Percentiles rank a stretch among this genome's conserved stretches.
Conservation (phyloP, 2,888 invertebrate genomes). For the Villa cingulata region DNA sequence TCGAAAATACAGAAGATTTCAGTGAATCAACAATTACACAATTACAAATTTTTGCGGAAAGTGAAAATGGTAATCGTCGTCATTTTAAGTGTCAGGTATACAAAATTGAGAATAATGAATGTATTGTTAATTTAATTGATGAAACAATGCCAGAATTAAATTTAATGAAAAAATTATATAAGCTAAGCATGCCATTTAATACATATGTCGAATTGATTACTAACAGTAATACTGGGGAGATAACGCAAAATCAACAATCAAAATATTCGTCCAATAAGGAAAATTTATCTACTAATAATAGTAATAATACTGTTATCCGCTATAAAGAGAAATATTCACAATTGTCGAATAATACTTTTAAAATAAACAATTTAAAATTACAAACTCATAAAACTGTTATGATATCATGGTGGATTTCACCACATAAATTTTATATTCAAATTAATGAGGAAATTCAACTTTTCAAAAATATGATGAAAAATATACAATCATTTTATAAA, state of each 20-base stretch:
- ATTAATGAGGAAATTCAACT: too few species aligned
- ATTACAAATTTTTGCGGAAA: conserved; percentile 56
- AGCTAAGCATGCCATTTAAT: conserved; percentile 33
- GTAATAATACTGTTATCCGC: too few species aligned
- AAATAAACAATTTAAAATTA: conserved; percentile 28
- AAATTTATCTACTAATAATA: too few species aligned
- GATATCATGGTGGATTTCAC: too few species aligned
- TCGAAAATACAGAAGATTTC: conserved; percentile 31
- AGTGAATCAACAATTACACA: conserved; percentile 30
- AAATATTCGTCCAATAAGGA: too few species aligned
- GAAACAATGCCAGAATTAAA: conserved; percentile 42
- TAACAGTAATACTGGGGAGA: too few species aligned
- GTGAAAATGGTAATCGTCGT: conserved; percentile 32
- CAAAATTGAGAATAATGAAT: too few species aligned
- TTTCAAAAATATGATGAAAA: too few species aligned
- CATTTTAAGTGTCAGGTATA: conserved; percentile 34
- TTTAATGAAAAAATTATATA: conserved; percentile 42
- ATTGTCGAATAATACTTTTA: background rate
- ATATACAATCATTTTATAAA: too few species aligned
- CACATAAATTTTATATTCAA: too few species aligned
- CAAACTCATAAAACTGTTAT: too few species aligned
- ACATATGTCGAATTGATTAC: conserved; percentile 22
- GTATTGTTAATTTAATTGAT: conserved; percentile 48
- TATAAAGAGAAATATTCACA: background rate
- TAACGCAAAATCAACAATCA: too few species aligned